Percentiles rank a stretch among this genome's conserved stretches.
phyloP scores from a whole-genome alignment of 37 sponge, comb jelly and placozoan genomes.

The Sycon ciliatum region DNA sequence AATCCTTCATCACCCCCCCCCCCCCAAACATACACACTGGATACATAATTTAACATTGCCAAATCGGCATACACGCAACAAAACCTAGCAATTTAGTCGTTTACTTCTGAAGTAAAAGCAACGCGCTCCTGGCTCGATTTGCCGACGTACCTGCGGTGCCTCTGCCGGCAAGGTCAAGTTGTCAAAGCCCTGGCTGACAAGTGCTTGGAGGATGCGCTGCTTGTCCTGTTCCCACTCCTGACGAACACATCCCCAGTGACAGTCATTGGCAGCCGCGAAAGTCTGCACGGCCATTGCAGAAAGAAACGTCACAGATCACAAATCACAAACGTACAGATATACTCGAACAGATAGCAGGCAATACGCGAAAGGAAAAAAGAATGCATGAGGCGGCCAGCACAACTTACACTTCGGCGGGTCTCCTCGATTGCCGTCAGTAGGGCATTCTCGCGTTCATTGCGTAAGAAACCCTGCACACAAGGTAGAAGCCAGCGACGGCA shows the following conservation, averaged over 20 bases:
- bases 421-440: constrained; percentile 84
- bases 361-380: neutral
- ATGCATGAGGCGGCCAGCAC: too few relatives aligned
- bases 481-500: neutral
- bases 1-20: too few relatives aligned
- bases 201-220: constrained; percentile 74
- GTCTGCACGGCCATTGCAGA: constrained; percentile 36
- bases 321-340: neutral
- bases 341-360: neutral
- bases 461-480: constrained; percentile 66
- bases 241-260: constrained; percentile 55
- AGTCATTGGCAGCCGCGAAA: constrained; percentile 53
- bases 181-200: constrained; percentile 49
- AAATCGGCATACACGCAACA: too few relatives aligned
- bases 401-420: constrained; percentile 40
- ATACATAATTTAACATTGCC: too few relatives aligned
- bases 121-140: too few relatives aligned
- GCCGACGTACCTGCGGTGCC: too few relatives aligned
- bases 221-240: constrained; percentile 93
- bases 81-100: too few relatives aligned
- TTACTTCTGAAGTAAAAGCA: too few relatives aligned
- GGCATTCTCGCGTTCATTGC: constrained; percentile 85
- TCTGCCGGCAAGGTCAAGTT: neutral
- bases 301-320: neutral
- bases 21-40: too few relatives aligned